These are phyloP conservation scores for Ormyrus nitidulus DNA, from an alignment of 2,888 invertebrate genomes.

Conservation along the genomic window DNA sequence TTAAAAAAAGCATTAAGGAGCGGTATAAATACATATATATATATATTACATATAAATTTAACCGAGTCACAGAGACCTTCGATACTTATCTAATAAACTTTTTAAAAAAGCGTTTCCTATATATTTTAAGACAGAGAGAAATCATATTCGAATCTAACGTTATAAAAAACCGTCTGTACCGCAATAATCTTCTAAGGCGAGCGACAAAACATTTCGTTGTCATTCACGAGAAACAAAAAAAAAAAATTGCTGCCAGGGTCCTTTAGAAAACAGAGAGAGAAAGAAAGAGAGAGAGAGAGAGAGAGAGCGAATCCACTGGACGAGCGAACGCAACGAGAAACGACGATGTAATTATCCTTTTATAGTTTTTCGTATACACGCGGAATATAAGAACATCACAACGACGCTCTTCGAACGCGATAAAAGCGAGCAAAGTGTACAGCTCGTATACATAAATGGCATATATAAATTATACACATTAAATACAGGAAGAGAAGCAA, in stretches of 20 bases:
- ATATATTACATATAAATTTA: neutral
- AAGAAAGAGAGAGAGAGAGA: neutral
- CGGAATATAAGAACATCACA: slow-evolving; percentile 44
- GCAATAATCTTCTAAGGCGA: slow-evolving; percentile 26
- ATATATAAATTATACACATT: slow-evolving; percentile 11
- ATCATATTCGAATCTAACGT: slow-evolving; percentile 1
- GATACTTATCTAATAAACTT: slow-evolving; percentile 31
- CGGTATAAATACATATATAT: neutral
- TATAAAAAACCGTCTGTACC: slow-evolving; percentile 2
- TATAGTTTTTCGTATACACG: slow-evolving; percentile 41
- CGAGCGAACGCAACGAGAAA: too few species aligned
- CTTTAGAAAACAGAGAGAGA: slow-evolving; percentile 12
- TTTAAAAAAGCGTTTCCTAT: slow-evolving; percentile 38
- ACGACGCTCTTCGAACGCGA: slow-evolving; percentile 54
- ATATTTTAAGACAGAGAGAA: slow-evolving; percentile 35
- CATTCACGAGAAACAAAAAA: neutral
- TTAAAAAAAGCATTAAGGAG: neutral
- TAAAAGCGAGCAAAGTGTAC: neutral
- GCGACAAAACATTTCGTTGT: slow-evolving; percentile 3
- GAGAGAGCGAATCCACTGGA: too few species aligned
- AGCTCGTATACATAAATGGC: neutral
- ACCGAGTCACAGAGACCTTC: slow-evolving; percentile 13
- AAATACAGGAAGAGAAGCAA: slow-evolving; percentile 29
- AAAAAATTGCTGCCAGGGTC: slow-evolving; percentile 37
- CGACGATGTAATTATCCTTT: slow-evolving; percentile 38